A percentile compares a stretch with the other conserved stretches of the same genome.
Evolutionary conservation across 2,888 invertebrate genomes (phyloP).

Genomic region (Beris chalybata): DNA sequence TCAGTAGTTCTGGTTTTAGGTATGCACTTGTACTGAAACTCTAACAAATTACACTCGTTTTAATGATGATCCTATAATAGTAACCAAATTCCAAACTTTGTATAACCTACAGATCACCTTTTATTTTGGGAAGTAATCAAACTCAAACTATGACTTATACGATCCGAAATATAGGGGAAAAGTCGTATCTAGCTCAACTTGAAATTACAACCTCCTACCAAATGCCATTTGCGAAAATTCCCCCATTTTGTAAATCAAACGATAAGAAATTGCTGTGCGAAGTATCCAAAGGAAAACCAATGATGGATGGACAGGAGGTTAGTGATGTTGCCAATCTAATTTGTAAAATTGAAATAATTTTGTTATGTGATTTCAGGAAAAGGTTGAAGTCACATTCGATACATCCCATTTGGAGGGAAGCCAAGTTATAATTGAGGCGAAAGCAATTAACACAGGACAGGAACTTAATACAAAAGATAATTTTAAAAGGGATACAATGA

Average conservation of each 20-base stretch:
- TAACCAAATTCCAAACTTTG: background rate
- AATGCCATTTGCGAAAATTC: slow-evolving; percentile 52
- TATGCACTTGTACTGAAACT: slow-evolving; percentile 39
- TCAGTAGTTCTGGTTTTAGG: slow-evolving; percentile 47
- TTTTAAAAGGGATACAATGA: slow-evolving; percentile 45
- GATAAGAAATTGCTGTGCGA: slow-evolving; percentile 49
- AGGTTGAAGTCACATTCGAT: slow-evolving; percentile 50
- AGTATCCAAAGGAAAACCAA: slow-evolving; percentile 49
- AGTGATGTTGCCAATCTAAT: background rate
- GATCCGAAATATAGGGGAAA: slow-evolving; percentile 57
- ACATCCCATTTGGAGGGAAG: slow-evolving; percentile 49
- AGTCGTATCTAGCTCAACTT: slow-evolving; percentile 58
- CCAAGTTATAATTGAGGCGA: slow-evolving; percentile 48
- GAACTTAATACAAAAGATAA: slow-evolving; percentile 50
- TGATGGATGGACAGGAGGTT: slow-evolving; percentile 46
- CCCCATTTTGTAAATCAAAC: slow-evolving; percentile 48
- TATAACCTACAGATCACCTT: slow-evolving; percentile 45
- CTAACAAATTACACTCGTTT: background rate
- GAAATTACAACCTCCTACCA: slow-evolving; percentile 56
- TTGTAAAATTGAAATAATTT: background rate
- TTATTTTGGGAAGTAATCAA: slow-evolving; percentile 51
- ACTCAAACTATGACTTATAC: slow-evolving; percentile 50
- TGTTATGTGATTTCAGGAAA: slow-evolving; percentile 38
- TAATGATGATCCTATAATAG: too few relatives aligned
- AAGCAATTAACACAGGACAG: slow-evolving; percentile 54